phyloP scores from a whole-genome alignment of 1,140 invertebrate genomes.

The Macrosteles quadrilineatus region DNA sequence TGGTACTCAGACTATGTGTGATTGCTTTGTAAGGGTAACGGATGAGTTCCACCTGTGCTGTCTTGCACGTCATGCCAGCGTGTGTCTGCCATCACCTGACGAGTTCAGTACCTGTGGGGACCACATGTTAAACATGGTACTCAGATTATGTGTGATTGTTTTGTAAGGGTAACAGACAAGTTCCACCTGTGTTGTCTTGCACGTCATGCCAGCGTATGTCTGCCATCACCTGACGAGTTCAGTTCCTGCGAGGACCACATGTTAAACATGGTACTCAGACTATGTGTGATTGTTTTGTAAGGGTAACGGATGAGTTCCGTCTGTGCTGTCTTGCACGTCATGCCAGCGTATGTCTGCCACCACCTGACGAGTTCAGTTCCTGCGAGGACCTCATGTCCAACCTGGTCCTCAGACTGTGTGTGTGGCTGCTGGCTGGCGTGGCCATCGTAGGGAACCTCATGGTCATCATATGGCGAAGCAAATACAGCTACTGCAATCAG shows the following conservation, averaged over 20 bases:
- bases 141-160: too few relatives aligned
- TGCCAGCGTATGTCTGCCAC: constrained; percentile 51
- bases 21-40: too few relatives aligned
- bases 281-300: constrained; percentile 48
- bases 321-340: constrained; percentile 57
- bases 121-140: too few relatives aligned
- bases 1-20: too few relatives aligned
- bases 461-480: constrained; percentile 56
- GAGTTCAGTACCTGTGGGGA: too few relatives aligned
- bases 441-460: constrained; percentile 57
- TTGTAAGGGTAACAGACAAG: too few relatives aligned
- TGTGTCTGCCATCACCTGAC: too few relatives aligned
- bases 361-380: constrained; percentile 58
- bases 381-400: constrained; percentile 62
- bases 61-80: too few relatives aligned
- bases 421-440: constrained; percentile 57
- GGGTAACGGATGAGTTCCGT: constrained; percentile 54
- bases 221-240: too few relatives aligned
- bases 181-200: too few relatives aligned
- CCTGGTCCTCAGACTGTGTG: constrained; percentile 53
- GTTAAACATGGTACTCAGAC: constrained; percentile 56
- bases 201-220: too few relatives aligned
- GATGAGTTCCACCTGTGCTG: too few relatives aligned
- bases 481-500: constrained; percentile 45
- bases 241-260: constrained; percentile 61